These are phyloP conservation scores for Anoplius nigerrimus DNA, from an alignment of 2,888 invertebrate species.

Conservation along the genomic window DNA sequence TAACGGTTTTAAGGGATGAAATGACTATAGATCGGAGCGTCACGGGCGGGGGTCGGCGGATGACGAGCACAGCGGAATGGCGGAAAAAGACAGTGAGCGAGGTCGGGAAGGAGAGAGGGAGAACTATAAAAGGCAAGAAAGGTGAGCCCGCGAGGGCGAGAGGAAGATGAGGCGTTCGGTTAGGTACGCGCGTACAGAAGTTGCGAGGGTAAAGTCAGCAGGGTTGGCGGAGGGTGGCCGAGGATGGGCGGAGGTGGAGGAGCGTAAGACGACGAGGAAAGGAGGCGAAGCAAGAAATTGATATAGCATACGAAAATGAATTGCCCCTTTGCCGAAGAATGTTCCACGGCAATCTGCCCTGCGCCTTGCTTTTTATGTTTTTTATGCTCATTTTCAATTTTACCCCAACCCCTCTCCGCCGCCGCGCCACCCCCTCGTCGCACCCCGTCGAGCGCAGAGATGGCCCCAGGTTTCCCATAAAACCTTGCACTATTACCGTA, in stretches of 20 bases:
- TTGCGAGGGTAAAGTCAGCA: constrained; percentile 10
- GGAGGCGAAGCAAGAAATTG: constrained; percentile 74
- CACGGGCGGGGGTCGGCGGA: constrained; percentile 32
- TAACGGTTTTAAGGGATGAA: constrained; percentile 75
- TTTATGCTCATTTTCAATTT: constrained; percentile 75
- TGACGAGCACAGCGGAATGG: constrained; percentile 38
- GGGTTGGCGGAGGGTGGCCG: constrained; percentile 26
- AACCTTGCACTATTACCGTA: constrained; percentile 70
- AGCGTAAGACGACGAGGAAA: constrained; percentile 50
- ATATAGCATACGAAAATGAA: constrained; percentile 75
- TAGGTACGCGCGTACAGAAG: too few relatives aligned
- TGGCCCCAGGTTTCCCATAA: constrained; percentile 66
- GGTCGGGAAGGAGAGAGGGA: too few relatives aligned
- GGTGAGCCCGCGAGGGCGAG: constrained; percentile 23
- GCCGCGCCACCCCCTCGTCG: constrained; percentile 47
- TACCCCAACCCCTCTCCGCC: constrained; percentile 31
- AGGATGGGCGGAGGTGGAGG: constrained; percentile 38
- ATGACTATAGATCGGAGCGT: constrained; percentile 68
- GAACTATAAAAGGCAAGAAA: constrained; percentile 11
- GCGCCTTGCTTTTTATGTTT: constrained; percentile 69
- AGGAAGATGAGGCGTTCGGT: not conserved
- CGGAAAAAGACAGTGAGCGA: too few relatives aligned
- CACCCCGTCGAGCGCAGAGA: constrained; percentile 45
- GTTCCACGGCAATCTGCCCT: constrained; percentile 74
- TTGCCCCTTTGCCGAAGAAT: constrained; percentile 73